Conservation (phyloP, 2,888 invertebrate species). For the Cataglyphis cursor region DNA sequence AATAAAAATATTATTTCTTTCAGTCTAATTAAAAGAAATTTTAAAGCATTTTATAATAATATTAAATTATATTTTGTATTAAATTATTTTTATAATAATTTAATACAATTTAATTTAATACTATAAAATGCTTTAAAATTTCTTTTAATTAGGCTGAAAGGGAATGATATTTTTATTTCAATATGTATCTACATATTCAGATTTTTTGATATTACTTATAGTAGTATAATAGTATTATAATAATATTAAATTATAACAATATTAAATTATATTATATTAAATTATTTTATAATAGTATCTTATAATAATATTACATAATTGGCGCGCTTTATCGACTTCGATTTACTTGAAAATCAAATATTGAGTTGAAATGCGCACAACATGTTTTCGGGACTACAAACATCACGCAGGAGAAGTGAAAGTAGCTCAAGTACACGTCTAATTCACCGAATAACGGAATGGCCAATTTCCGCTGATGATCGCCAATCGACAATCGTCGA, state of each 20-base stretch:
- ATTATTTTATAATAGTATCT: neutral
- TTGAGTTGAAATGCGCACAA: neutral
- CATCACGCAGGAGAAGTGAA: conserved; percentile 13
- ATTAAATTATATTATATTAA: too few species aligned
- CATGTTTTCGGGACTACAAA: neutral
- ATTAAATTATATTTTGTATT: too few species aligned
- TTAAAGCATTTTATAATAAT: neutral
- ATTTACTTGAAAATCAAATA: neutral
- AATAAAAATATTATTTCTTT: neutral
- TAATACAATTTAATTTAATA: too few species aligned
- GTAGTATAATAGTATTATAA: too few species aligned
- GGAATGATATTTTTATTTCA: neutral
- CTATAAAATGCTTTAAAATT: neutral
- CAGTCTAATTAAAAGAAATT: neutral
- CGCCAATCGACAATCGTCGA: conserved; percentile 33
- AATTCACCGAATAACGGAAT: conserved; percentile 65
- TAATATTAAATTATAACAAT: too few species aligned
- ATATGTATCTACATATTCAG: neutral
- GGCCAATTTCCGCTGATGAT: conserved; percentile 55
- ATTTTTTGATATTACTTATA: neutral
- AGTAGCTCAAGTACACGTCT: conserved; percentile 38
- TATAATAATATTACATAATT: neutral
- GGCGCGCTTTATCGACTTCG: neutral
- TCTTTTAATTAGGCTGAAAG: neutral
- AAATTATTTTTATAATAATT: too few species aligned